Evolutionary conservation across 1,140 invertebrate species (phyloP), one percentile per base, ranked within the genome.

Genomic region (Tetramorium parvispinum): DNA sequence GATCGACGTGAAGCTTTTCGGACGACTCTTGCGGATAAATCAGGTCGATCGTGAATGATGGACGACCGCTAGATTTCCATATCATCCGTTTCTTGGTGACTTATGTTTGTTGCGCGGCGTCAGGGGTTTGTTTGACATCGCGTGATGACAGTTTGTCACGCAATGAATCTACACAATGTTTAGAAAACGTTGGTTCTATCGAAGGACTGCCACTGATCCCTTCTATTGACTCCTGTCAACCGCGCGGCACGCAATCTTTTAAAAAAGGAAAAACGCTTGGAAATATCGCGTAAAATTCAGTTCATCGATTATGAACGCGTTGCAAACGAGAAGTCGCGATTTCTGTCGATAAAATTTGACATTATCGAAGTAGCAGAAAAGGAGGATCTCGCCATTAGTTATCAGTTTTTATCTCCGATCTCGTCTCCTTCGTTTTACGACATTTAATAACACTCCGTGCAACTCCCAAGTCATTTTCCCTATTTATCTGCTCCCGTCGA

Each of bases 81-180:
- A 43, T 83, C 68, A 61, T 83, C 79, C 68, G n/a, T 61, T 61
- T 75, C 68, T 49, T 24, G 24, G 79, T 83, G 79, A 83, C 79
- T 83, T 75, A 83, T 83, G 68, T 75, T 75, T 83, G 68, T 83
- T 55, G 40, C 70, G 43, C 55, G 79, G 79, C 55, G 40, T 27
- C 55, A 61, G 40, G 21, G 27, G 3, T 75, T 75, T 59, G 68
- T 83, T 75, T 75, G 79, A 83, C n/a, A 75, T 21, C 43, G 68
- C 43, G 79, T 61, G 68, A 18, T 83, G 79, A 83, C 79, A 73
- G 79, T 83, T 83, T 83, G 79, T 83, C 79, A 83, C 13, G 43
- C 57, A 49, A 83, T 40, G 79, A 32, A 75, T 49, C 53, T 49
- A 37, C 40, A n/a, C n/a, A 18, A 27, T 75, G 53, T 40, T 83